phyloP scores from a whole-genome alignment of 92 coral and sea anemone species.

The Meandrina meandrites region DNA sequence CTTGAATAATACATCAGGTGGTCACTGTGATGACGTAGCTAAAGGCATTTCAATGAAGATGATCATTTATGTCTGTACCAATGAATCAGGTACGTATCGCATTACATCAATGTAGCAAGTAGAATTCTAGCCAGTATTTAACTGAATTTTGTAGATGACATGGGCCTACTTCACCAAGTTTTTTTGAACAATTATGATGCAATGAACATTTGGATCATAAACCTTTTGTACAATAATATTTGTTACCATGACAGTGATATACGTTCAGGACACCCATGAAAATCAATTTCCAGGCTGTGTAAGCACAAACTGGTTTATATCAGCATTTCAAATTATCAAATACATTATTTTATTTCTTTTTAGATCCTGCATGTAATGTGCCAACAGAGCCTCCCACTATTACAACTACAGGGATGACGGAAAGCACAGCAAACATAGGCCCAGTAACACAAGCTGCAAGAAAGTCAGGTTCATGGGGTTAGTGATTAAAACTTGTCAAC shows the following conservation, averaged over 20 bases:
- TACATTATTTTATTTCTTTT: neutral
- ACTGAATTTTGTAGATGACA: no score
- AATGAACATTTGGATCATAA: neutral
- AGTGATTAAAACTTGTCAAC: neutral
- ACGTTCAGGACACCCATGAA: neutral
- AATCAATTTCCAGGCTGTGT: neutral
- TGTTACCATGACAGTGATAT: neutral
- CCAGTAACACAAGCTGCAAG: slow-evolving; percentile 2
- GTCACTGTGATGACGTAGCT: slow-evolving; percentile 18
- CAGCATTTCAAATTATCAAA: neutral
- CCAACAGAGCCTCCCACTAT: neutral
- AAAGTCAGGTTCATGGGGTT: neutral
- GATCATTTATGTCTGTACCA: slow-evolving; percentile 6
- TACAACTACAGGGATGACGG: neutral
- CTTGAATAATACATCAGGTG: slow-evolving; percentile 16
- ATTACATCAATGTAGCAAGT: neutral
- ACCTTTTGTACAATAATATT: no score
- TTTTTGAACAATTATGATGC: neutral
- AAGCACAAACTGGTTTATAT: neutral
- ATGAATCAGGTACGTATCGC: neutral
- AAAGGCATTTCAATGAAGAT: slow-evolving; percentile 22
- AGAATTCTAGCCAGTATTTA: neutral
- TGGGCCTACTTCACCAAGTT: no score
- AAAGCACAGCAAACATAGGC: neutral
- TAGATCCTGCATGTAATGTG: slow-evolving; percentile 14